phyloP scores from a whole-genome alignment of 2,797 vertebrate genomes.

The Enoplosus armatus region DNA sequence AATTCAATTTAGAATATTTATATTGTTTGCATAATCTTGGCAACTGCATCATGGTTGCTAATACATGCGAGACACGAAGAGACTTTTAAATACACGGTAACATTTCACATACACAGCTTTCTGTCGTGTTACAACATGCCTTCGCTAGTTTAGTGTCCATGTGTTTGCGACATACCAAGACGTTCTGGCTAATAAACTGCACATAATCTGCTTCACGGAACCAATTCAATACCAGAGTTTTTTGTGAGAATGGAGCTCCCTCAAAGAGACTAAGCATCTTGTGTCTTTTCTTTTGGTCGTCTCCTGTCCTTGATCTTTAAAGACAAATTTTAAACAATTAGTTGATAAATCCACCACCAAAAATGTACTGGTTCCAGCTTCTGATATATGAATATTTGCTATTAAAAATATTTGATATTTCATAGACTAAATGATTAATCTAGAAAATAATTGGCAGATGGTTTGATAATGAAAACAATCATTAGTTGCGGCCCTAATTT shows the following conservation, averaged over 20 bases:
- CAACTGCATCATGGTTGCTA: not conserved
- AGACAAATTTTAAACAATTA: not conserved
- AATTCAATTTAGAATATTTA: conserved; percentile 48
- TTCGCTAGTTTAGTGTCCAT: not conserved
- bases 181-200: not conserved
- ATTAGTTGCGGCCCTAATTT: not conserved
- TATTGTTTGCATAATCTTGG: conserved; percentile 43
- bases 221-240: conserved; percentile 21
- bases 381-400: not conserved
- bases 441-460: not conserved
- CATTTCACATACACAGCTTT: not conserved
- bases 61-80: not conserved
- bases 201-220: conserved; percentile 24
- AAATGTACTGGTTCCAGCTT: not conserved
- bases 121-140: not conserved
- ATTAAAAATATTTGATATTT: no score
- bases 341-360: not conserved
- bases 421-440: not conserved
- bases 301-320: not conserved
- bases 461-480: not conserved
- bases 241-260: conserved; percentile 25
- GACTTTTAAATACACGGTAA: conserved; percentile 6
- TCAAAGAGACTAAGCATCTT: conserved; percentile 6
- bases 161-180: not conserved
- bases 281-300: not conserved